These are phyloP conservation scores for Mormyrops boulengeri DNA, from an alignment of 2,797 vertebrate species.

Conservation along the genomic window DNA sequence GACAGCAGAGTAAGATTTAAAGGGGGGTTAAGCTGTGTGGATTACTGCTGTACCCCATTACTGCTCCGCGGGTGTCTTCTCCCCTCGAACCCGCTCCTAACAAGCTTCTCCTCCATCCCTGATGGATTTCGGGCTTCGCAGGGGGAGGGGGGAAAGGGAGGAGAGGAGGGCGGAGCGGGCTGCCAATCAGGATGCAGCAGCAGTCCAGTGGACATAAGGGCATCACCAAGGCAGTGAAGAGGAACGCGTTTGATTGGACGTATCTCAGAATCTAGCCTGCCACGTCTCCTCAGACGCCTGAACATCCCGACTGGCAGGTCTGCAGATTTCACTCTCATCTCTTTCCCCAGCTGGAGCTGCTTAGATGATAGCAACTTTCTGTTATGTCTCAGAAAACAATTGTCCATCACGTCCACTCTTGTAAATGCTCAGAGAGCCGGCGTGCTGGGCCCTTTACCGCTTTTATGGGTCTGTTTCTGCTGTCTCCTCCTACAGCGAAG, in stretches of 20 bases:
- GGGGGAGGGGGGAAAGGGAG: not conserved
- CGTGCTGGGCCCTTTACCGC: not conserved
- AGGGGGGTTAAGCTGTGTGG: slow-evolving; percentile 12
- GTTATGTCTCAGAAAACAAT: not conserved
- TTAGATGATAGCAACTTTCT: not conserved
- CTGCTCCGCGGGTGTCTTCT: not conserved
- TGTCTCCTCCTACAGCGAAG: not conserved
- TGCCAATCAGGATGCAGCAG: not conserved
- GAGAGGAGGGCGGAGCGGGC: not conserved
- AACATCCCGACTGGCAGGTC: not conserved
- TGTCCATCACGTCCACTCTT: not conserved
- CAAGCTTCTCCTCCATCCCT: not conserved
- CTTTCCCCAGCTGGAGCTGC: not conserved
- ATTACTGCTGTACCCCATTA: slow-evolving; percentile 23
- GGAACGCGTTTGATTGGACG: not conserved
- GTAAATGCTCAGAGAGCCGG: not conserved
- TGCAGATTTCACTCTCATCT: not conserved
- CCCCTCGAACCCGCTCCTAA: not conserved
- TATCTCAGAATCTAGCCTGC: not conserved
- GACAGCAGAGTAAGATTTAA: slow-evolving; percentile 21
- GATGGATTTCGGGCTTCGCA: not conserved
- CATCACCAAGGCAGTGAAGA: not conserved
- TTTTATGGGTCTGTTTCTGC: not conserved
- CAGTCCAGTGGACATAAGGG: not conserved
- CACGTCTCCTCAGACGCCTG: not conserved